Base-by-base conservation (phyloP, 2,113 vertebrate species). In the Paramisgurnus dabryanus region DNA sequence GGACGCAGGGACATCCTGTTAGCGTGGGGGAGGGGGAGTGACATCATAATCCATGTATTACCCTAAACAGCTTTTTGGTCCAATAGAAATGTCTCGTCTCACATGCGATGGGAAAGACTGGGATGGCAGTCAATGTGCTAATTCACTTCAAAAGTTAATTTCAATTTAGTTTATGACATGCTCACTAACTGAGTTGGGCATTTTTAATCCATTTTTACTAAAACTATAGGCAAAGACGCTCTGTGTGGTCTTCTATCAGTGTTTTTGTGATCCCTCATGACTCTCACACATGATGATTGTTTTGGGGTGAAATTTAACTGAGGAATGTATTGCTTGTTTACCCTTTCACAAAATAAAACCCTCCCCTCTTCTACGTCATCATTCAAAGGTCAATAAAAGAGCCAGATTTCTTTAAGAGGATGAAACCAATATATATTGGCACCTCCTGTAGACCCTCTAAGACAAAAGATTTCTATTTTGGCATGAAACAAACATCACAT, bases 191-290 rank as follows among this genome's bases (percentile, higher is more conserved):
- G 18, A 18, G 6, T 6, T 15, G 47, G 72, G 72, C 55, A 11
- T 71, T 60, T 60, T 82, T 50, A 73, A 76, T 57, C 76, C 67
- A 80, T 63, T 73, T 85, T 39, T 45, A 72, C 72, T 40, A 49
- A 69, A 57, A 43, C 49, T 41, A 39, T 41, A 40, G 58, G 68
- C 53, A 80, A 80, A 80, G 58, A 67, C 76, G 50, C 50, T 76
- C 34, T 72, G 45, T 85, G 17, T n/a, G 47, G 34, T 10, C 17
- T 67, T 49, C 41, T 45, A 5, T 41, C 4, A 22, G 27, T 3
- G 2, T 18, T 66, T 74, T 58, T 65, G 57, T 53, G 22, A 17
- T 12, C 22, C 40, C 69, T 68, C 53, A 67, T 81, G 76, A 79
- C 45, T 5, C 34, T 39, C 9, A 63, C 61, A 64, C 22, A 39